These are phyloP conservation scores for Spinus olivaceus DNA, from an alignment of 2,797 vertebrate genomes.

Conservation along the genomic window DNA sequence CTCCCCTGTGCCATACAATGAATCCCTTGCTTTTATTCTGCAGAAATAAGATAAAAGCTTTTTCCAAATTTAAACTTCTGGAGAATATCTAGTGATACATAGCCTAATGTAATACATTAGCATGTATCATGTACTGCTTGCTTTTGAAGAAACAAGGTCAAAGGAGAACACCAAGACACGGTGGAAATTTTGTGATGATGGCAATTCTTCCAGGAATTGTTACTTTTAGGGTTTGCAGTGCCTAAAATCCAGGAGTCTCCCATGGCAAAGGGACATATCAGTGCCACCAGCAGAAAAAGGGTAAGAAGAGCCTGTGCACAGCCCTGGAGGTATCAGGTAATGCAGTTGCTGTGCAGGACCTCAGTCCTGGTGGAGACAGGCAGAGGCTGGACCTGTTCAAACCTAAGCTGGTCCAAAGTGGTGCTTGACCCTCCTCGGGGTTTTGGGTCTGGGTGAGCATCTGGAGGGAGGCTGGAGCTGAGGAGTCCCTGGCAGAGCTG, in stretches of 20 bases:
- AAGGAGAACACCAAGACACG: not conserved
- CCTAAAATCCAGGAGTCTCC: not conserved
- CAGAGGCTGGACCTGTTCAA: not conserved
- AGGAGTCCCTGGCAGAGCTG: not conserved
- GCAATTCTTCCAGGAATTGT: not conserved
- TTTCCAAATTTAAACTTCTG: not conserved
- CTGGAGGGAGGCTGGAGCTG: not conserved
- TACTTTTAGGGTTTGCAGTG: not conserved
- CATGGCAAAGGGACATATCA: not conserved
- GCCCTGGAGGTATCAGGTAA: not conserved
- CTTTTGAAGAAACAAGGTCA: not conserved
- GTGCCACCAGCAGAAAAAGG: not conserved
- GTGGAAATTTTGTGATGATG: not conserved
- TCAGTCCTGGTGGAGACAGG: not conserved
- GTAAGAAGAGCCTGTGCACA: accelerated
- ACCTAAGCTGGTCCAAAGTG: not conserved
- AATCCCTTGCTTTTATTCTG: not conserved
- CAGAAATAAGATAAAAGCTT: not conserved
- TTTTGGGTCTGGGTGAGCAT: not conserved
- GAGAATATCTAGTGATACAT: not conserved
- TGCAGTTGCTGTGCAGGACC: not conserved
- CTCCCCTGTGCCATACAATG: accelerated
- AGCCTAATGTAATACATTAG: not conserved
- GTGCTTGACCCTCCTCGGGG: not conserved
- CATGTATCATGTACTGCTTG: not conserved